These are phyloP conservation scores for Sitophilus oryzae DNA, from an alignment of 1,140 invertebrate genomes.

Conservation along the genomic window DNA sequence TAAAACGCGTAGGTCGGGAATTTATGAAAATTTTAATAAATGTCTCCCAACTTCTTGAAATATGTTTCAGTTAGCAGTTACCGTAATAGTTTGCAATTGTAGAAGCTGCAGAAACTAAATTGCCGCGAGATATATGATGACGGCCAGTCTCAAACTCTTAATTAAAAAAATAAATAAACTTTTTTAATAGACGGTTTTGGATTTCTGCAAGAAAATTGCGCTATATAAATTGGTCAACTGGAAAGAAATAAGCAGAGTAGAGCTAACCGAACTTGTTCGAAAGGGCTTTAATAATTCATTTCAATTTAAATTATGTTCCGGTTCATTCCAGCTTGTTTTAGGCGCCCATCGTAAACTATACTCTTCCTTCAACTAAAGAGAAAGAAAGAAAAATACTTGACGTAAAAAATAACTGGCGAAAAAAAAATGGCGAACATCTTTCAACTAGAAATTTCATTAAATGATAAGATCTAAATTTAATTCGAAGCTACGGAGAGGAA, in stretches of 20 bases:
- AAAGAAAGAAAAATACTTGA: too few relatives aligned
- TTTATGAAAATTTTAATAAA: constrained; percentile 22
- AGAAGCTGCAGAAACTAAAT: constrained; percentile 15
- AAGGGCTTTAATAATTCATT: too few relatives aligned
- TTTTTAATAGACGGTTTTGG: neutral
- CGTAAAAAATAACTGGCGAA: neutral
- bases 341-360: too few relatives aligned
- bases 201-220: neutral
- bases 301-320: too few relatives aligned
- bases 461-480: neutral
- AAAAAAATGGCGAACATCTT: neutral
- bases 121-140: constrained; percentile 17
- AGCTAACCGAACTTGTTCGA: too few relatives aligned
- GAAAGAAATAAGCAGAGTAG: too few relatives aligned
- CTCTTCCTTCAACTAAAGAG: too few relatives aligned
- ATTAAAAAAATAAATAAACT: constrained; percentile 14
- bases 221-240: neutral
- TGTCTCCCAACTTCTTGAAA: constrained; percentile 15
- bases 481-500: neutral
- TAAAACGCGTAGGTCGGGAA: constrained; percentile 6
- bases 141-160: constrained; percentile 7
- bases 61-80: constrained; percentile 13
- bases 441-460: neutral
- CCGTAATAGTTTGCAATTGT: constrained; percentile 19
- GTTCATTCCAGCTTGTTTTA: too few relatives aligned